Percentiles rank a stretch among this genome's conserved stretches.
phyloP scores from a whole-genome alignment of 1,140 invertebrate genomes.

The Scylla paramamosain region DNA sequence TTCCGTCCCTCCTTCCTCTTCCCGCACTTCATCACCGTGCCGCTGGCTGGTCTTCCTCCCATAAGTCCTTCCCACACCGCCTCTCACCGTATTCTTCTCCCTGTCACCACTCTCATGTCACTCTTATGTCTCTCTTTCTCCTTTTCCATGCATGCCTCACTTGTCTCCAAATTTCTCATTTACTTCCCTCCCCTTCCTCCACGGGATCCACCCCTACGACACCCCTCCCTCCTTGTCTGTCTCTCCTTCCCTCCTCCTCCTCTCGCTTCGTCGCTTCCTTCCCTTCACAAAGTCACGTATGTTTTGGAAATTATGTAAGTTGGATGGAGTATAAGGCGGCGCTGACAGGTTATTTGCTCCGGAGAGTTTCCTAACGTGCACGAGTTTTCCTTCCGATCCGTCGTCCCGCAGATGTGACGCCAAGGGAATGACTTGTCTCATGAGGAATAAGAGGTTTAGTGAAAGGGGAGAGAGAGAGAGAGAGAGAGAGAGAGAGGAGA shows the following conservation, averaged over 20 bases:
- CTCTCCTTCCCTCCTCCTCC: not conserved
- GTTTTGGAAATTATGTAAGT: not conserved
- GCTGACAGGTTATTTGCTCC: not conserved
- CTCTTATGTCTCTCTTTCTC: not conserved
- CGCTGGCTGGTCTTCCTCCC: not conserved
- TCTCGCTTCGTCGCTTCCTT: not conserved
- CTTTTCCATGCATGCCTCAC: not conserved
- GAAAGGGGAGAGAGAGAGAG: no score
- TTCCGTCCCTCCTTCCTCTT: not conserved
- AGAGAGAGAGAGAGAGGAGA: no score
- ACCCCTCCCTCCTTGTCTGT: not conserved
- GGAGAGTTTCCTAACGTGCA: not conserved
- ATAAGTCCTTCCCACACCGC: not conserved
- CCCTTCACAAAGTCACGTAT: not conserved
- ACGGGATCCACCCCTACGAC: no score
- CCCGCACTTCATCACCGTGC: not conserved
- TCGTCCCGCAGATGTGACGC: not conserved
- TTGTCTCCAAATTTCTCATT: conserved; percentile 23
- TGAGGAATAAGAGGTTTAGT: no score
- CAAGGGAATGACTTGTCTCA: not conserved
- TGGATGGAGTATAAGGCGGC: not conserved
- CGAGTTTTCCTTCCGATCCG: not conserved
- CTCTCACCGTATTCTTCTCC: not conserved
- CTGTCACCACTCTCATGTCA: not conserved
- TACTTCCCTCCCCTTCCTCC: not conserved